Base-by-base conservation (phyloP, 2,888 invertebrate genomes). In the Drosophila lutescens region DNA sequence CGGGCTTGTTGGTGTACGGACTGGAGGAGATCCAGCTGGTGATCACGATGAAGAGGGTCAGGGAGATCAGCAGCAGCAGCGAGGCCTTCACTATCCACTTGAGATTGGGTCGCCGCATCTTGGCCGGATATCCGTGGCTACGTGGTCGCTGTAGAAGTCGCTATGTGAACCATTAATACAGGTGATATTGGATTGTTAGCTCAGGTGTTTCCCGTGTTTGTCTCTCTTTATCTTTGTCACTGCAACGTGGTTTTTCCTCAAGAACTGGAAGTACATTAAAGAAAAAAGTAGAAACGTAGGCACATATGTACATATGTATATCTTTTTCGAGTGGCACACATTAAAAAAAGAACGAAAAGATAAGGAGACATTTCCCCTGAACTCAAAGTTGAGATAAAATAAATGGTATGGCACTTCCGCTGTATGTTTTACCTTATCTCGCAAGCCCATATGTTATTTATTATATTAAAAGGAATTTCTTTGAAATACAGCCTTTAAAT, bases 1-100 rank as follows among this genome's bases (percentile, higher is more conserved):
- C 53, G 32, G 85, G 86, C 59, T 79, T 85, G 44, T 90, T 90
- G 12, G 89, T 89, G 40, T 86, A 90, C 7, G 90, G 87, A 67
- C 86, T 87, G n/a, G 90, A 82, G 7, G 91, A 89, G 57, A 91
- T 86, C 79, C 90, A 91, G 56, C 88, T 90, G 30, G 91, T 90
- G 34, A 91, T 77, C 0, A 90, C 78, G 56, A 91, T 71, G 60
- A 91, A 91, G 26, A 91, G 62, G 20, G 81, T 83, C 23, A 88
- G 69, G 8, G 89, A 86, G n/a, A 90, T 55, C 3, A 91, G n/a
- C 17, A 90, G 51, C 40, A 91, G 50, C 30, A 83, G 77, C 4
- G 80, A 58, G 7, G 90, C 79, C 76, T 91, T 91, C 13, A 90
- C 58, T 53, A 91, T 74, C 91, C 91, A 91, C 74, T 91, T 91